Percentiles rank a stretch among this genome's conserved stretches.
Conservation (phyloP, 2,888 invertebrate genomes). For the Labia minor region DNA sequence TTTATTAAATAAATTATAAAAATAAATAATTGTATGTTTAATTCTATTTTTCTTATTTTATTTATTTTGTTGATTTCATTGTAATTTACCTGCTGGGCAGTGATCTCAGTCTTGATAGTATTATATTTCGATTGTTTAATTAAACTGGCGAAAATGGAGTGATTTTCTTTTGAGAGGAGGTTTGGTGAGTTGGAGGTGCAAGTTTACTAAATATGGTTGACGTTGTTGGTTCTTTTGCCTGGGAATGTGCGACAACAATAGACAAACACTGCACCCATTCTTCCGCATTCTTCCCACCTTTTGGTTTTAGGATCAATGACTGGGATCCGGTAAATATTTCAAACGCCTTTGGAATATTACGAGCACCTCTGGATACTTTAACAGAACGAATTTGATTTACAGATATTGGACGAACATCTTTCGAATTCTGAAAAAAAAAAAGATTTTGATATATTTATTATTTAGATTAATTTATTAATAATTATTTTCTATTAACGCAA, state of each 20-base stretch:
- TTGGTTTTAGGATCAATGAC: conserved; percentile 84
- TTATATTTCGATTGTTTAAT: no score
- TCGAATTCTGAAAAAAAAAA: conserved; percentile 51
- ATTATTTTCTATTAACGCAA: not conserved
- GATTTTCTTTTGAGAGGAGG: no score
- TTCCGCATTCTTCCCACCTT: conserved; percentile 87
- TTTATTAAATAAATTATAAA: no score
- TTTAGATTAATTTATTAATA: not conserved
- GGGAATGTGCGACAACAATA: conserved; percentile 82
- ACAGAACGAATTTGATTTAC: conserved; percentile 89
- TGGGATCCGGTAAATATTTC: conserved; percentile 93
- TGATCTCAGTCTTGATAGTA: no score
- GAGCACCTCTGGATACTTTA: conserved; percentile 80
- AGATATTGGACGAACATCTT: conserved; percentile 53
- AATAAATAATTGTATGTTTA: no score
- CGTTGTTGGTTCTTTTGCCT: conserved; percentile 46
- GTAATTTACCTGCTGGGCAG: no score
- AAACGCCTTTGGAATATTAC: conserved; percentile 90
- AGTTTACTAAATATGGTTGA: no score
- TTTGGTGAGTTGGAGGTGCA: no score
- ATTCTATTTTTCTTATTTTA: no score
- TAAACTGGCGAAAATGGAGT: no score
- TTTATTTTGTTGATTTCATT: no score
- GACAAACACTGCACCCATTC: conserved; percentile 93
- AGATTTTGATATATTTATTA: conserved; percentile 5